phyloP scores from a whole-genome alignment of 1,140 invertebrate species.

The Drosophila repleta region DNA sequence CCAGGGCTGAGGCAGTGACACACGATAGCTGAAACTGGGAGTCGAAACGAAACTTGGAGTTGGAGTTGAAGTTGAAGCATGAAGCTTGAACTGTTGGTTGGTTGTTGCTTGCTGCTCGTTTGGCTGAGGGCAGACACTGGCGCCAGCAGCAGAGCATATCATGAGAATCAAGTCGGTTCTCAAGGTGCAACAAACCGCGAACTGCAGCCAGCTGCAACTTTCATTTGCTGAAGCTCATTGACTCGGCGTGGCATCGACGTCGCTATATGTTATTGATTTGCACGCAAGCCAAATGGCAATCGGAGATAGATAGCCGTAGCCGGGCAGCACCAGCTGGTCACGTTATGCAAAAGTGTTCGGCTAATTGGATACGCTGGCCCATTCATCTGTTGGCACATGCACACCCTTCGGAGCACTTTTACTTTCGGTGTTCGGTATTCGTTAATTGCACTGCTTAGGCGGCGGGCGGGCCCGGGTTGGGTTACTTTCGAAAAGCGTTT shows the following conservation, averaged over 20 bases:
- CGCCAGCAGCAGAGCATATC: slow-evolving; percentile 19
- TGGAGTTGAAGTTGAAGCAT: not conserved
- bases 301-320: not conserved
- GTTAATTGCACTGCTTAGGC: slow-evolving; percentile 73
- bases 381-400: slow-evolving; percentile 9
- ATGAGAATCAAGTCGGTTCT: slow-evolving; percentile 13
- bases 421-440: slow-evolving; percentile 53
- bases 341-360: slow-evolving; percentile 45
- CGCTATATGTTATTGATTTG: slow-evolving; percentile 33
- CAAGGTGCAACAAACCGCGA: slow-evolving; percentile 15
- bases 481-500: slow-evolving; percentile 64
- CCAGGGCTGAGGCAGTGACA: slow-evolving; percentile 32
- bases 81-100: not conserved
- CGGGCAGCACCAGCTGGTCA: slow-evolving; percentile 6
- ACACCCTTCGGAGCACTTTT: slow-evolving; percentile 46
- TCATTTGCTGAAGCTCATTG: slow-evolving; percentile 22
- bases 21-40: not conserved
- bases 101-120: not conserved
- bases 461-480: slow-evolving; percentile 53
- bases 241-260: slow-evolving; percentile 4
- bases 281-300: slow-evolving; percentile 32
- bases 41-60: too few species aligned
- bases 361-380: slow-evolving; percentile 23
- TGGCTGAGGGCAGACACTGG: slow-evolving; percentile 21
- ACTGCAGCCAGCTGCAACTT: slow-evolving; percentile 14